Percentiles rank a stretch among this genome's conserved stretches.
phyloP scores from a whole-genome alignment of 2,797 vertebrate species.

The Ctenopoma kingsleyae region DNA sequence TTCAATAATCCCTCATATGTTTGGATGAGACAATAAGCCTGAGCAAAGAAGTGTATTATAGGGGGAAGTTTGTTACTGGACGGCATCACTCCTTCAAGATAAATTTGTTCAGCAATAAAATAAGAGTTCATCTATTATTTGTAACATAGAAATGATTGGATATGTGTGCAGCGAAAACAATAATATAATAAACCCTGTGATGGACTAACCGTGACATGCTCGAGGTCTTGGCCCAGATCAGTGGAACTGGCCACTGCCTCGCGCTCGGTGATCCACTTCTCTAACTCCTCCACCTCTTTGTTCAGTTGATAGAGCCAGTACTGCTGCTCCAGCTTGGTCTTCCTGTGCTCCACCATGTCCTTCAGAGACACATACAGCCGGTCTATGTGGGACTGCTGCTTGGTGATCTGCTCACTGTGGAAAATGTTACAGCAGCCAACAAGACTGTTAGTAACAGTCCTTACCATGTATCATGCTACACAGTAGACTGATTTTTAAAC shows the following conservation, averaged over 20 bases:
- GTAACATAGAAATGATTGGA: no score
- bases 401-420: slow-evolving; percentile 89
- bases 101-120: no score
- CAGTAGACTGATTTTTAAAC: neutral
- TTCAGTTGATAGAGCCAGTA: slow-evolving; percentile 94
- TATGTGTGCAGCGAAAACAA: no score
- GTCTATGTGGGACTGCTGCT: slow-evolving; percentile 95
- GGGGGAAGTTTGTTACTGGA: no score
- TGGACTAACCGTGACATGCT: slow-evolving; percentile 90
- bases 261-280: slow-evolving; percentile 94
- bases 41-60: no score
- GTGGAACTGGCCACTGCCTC: slow-evolving; percentile 94
- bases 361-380: slow-evolving; percentile 93
- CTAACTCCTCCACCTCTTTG: slow-evolving; percentile 93
- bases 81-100: no score
- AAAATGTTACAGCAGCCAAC: slow-evolving; percentile 15
- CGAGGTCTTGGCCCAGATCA: slow-evolving; percentile 94
- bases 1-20: no score
- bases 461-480: neutral
- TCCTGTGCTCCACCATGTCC: slow-evolving; percentile 93
- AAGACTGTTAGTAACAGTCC: neutral
- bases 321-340: slow-evolving; percentile 92
- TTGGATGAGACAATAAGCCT: no score
- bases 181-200: neutral
- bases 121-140: no score